Conservation (phyloP, 2,888 invertebrate species). For the Euzetes globulus region DNA sequence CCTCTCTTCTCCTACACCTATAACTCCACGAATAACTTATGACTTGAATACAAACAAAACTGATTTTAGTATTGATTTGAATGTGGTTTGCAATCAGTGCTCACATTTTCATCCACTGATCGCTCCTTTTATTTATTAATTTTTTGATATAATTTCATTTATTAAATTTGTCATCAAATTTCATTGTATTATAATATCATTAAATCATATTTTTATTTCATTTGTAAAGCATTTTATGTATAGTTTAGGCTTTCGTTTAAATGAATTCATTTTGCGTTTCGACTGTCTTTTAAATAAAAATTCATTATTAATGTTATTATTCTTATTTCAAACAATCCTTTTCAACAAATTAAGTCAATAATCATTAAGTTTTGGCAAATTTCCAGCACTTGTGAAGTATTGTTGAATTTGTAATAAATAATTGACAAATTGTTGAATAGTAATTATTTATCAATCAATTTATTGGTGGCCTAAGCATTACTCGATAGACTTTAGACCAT, state of each 20-base stretch:
- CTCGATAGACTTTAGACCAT: too few species aligned
- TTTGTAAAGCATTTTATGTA: neutral
- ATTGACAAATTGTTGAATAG: too few species aligned
- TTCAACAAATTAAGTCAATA: too few species aligned
- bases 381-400: too few species aligned
- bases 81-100: neutral
- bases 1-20: constrained; percentile 27
- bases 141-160: neutral
- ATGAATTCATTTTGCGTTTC: neutral
- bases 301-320: too few species aligned
- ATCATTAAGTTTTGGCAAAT: too few species aligned
- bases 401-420: too few species aligned
- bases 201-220: constrained; percentile 1
- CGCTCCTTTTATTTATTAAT: neutral
- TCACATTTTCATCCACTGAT: neutral
- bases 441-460: too few species aligned
- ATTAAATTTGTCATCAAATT: constrained; percentile 2
- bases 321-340: too few species aligned
- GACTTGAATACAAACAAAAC: neutral
- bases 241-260: neutral
- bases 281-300: too few species aligned
- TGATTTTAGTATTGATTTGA: neutral
- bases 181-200: neutral
- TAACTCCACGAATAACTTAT: neutral
- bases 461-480: too few species aligned